phyloP scores from a whole-genome alignment of 30 jellyfish, hydroid and myxozoan species.

The Aurelia coerulea region DNA sequence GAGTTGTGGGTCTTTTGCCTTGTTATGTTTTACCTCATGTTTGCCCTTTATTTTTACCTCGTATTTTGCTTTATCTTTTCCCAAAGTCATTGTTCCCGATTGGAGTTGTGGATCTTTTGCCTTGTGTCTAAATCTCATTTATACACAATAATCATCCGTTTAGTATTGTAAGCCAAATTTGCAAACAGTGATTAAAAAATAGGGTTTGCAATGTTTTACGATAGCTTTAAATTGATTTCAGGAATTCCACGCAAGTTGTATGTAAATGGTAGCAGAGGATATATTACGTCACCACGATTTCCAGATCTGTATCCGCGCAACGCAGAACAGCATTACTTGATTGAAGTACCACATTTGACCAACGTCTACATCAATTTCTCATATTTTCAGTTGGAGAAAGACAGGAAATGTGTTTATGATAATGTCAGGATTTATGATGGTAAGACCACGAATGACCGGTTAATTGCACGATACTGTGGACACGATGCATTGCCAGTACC shows the following conservation, averaged over 20 bases:
- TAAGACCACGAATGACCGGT: slow-evolving; percentile 22
- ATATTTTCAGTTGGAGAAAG: slow-evolving; percentile 76
- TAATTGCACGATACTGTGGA: slow-evolving; percentile 77
- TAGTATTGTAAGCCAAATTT: too few species aligned
- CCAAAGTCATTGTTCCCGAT: too few species aligned
- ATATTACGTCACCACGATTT: slow-evolving; percentile 64
- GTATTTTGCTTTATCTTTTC: too few species aligned
- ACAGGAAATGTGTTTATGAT: slow-evolving; percentile 80
- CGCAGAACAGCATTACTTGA: slow-evolving; percentile 52
- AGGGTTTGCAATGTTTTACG: too few species aligned
- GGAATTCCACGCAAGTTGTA: slow-evolving; percentile 48
- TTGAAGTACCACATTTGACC: slow-evolving; percentile 49
- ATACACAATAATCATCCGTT: too few species aligned
- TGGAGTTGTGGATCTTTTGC: not conserved
- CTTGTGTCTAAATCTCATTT: not conserved
- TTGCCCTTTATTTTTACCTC: too few species aligned
- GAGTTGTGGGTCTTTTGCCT: not conserved
- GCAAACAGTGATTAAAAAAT: too few species aligned
- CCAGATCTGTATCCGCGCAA: slow-evolving; percentile 76
- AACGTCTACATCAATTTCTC: slow-evolving; percentile 71
- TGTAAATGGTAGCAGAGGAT: slow-evolving; percentile 23
- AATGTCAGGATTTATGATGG: slow-evolving; percentile 80
- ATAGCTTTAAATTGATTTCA: not conserved
- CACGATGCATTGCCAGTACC: slow-evolving; percentile 56
- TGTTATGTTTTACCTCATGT: not conserved